A percentile compares a stretch with the other conserved stretches of the same genome.
Evolutionary conservation across 2,113 vertebrate genomes (phyloP).

Genomic region (Oostethus manadensis): DNA sequence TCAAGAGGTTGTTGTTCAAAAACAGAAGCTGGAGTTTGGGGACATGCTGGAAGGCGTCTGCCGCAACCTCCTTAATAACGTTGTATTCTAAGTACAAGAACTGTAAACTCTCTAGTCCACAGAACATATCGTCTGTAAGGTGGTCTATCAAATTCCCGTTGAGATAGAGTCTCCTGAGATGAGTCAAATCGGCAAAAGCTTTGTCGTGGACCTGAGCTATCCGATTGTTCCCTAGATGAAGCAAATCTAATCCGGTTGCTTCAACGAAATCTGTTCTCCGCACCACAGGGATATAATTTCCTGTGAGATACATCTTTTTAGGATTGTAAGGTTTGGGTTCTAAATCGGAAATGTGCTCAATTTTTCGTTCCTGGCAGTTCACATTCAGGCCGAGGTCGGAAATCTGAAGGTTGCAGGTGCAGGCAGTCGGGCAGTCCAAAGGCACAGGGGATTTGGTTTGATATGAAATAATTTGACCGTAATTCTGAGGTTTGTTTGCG

Average conservation of each 20-base stretch:
- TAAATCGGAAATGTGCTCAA: slow-evolving; percentile 88
- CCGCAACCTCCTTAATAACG: slow-evolving; percentile 84
- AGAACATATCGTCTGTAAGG: slow-evolving; percentile 82
- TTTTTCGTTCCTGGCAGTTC: slow-evolving; percentile 96
- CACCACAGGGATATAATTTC: slow-evolving; percentile 88
- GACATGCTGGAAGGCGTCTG: slow-evolving; percentile 82
- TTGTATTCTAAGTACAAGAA: slow-evolving; percentile 97
- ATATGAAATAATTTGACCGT: slow-evolving; percentile 89
- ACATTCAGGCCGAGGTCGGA: slow-evolving; percentile 97
- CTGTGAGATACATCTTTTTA: slow-evolving; percentile 97
- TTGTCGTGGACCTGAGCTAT: slow-evolving; percentile 85
- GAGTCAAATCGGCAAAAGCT: slow-evolving; percentile 86
- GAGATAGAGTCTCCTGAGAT: slow-evolving; percentile 88
- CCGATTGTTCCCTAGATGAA: slow-evolving; percentile 94
- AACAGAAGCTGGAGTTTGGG: slow-evolving; percentile 95
- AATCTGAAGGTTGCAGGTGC: slow-evolving; percentile 96
- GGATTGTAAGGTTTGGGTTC: slow-evolving; percentile 96
- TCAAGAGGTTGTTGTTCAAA: slow-evolving; percentile 93
- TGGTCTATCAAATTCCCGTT: slow-evolving; percentile 92
- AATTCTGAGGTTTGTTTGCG: slow-evolving; percentile 86
- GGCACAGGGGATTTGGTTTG: slow-evolving; percentile 98
- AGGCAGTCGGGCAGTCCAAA: slow-evolving; percentile 93
- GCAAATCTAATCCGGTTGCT: slow-evolving; percentile 87
- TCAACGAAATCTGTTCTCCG: slow-evolving; percentile 86
- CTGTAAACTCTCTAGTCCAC: slow-evolving; percentile 87